Evolutionary conservation across 2,113 vertebrate species (phyloP).

Genomic region (Nothoprocta pentlandii): DNA sequence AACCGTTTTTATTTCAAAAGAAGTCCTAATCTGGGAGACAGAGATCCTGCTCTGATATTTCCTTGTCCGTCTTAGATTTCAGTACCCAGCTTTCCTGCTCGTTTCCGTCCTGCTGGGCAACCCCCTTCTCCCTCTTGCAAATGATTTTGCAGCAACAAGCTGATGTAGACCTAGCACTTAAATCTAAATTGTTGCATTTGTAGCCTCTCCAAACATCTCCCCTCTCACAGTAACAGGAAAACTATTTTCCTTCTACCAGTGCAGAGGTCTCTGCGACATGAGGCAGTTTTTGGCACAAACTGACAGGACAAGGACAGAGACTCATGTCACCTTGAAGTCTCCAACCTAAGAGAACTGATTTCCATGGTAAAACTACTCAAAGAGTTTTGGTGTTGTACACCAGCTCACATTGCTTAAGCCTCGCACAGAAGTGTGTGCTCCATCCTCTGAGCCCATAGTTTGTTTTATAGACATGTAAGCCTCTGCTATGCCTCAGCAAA

Average conservation of each 20-base stretch:
- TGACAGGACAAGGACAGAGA: background rate
- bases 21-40: background rate
- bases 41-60: conserved; percentile 30
- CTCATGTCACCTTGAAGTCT: background rate
- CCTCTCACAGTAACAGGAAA: background rate
- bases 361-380: background rate
- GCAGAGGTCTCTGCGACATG: background rate
- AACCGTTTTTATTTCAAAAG: background rate
- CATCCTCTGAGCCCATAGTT: background rate
- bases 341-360: background rate
- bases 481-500: background rate
- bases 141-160: background rate
- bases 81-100: background rate
- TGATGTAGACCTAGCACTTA: background rate
- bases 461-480: background rate
- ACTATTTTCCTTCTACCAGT: background rate
- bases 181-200: background rate
- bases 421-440: background rate
- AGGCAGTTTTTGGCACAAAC: background rate
- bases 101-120: background rate
- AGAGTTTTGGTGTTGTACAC: background rate
- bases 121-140: background rate
- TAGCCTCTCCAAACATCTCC: background rate
- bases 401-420: background rate
- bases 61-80: background rate